Conservation (phyloP, 2,888 invertebrate species). For the Ommatoiulus sabulosus region DNA sequence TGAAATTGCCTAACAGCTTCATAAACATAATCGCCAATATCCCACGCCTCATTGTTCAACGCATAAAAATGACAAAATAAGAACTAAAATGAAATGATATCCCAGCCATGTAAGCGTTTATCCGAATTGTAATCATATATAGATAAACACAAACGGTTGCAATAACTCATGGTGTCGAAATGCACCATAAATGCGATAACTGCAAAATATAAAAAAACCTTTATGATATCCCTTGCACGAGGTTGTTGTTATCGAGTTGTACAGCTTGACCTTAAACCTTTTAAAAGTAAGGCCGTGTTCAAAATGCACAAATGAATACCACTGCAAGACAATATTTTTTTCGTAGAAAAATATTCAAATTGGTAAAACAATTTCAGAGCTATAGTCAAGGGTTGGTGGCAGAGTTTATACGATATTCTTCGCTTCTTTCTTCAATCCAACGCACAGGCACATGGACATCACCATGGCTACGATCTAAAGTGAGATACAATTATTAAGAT, state of each 20-base stretch:
- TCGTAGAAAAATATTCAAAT: neutral
- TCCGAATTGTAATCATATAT: neutral
- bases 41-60: too few species aligned
- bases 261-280: too few species aligned
- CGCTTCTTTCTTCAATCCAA: constrained; percentile 47
- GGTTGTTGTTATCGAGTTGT: neutral
- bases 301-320: neutral
- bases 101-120: neutral
- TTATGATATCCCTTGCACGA: neutral
- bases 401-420: constrained; percentile 27
- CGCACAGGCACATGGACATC: constrained; percentile 49
- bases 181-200: neutral
- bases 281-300: neutral
- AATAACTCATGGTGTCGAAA: neutral
- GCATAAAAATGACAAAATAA: too few species aligned
- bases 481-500: neutral
- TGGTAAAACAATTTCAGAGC: neutral
- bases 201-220: neutral
- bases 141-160: neutral
- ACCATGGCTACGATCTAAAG: constrained; percentile 50
- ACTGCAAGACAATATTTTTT: neutral
- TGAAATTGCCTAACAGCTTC: too few species aligned
- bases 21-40: too few species aligned
- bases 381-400: neutral
- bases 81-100: too few species aligned